These are phyloP conservation scores for Acanthopleura granulata DNA, from an alignment of 2,888 invertebrate genomes.

Conservation along the genomic window DNA sequence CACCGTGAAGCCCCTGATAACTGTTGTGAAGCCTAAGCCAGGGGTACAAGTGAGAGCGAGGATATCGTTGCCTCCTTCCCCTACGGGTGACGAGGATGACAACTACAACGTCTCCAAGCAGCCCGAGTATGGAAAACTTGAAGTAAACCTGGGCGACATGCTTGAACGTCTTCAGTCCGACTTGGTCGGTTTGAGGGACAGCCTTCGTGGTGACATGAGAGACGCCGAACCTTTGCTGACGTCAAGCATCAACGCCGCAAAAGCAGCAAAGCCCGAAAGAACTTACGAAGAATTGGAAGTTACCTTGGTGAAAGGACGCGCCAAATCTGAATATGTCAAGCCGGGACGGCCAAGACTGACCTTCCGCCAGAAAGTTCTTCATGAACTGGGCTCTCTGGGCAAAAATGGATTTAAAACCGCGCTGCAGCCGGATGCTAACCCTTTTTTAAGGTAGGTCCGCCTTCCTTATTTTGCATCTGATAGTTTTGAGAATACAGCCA, in stretches of 20 bases:
- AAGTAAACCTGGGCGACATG: slow-evolving; percentile 14
- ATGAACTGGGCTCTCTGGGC: background rate
- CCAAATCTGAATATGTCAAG: background rate
- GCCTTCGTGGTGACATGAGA: background rate
- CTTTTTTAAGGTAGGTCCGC: background rate
- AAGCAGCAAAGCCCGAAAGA: background rate
- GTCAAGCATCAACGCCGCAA: background rate
- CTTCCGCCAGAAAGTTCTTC: slow-evolving; percentile 2
- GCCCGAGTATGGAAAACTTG: slow-evolving; percentile 7
- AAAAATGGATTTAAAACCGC: background rate
- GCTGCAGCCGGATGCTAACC: background rate
- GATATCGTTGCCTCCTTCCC: slow-evolving; percentile 2
- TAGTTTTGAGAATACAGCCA: background rate
- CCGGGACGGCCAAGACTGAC: background rate
- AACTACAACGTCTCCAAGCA: slow-evolving; percentile 6
- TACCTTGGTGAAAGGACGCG: background rate
- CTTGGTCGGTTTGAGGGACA: slow-evolving; percentile 14
- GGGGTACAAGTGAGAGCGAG: background rate
- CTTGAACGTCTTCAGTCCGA: slow-evolving; percentile 1
- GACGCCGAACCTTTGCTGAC: background rate
- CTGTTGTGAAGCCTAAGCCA: slow-evolving; percentile 10
- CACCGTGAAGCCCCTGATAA: slow-evolving; percentile 6
- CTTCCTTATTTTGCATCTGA: too few species aligned
- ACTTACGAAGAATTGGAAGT: slow-evolving; percentile 10
- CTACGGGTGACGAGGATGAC: background rate